Evolutionary conservation across 2,113 vertebrate species (phyloP).

Genomic region (Salvelinus fontinalis): DNA sequence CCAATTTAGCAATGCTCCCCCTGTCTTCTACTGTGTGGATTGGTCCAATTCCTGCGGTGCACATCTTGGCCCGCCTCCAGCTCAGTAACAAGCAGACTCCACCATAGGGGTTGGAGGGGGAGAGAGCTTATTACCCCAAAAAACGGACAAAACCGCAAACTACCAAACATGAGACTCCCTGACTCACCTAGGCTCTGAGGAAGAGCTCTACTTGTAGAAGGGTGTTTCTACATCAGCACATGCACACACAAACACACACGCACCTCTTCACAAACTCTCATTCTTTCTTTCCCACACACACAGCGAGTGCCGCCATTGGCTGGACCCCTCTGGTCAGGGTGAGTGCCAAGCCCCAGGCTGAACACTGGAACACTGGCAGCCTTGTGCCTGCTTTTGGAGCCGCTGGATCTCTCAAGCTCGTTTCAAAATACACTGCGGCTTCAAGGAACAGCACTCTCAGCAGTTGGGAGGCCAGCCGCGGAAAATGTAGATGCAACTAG

Average conservation of each 20-base stretch:
- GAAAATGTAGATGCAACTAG: constrained; percentile 75
- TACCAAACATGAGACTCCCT: constrained; percentile 35
- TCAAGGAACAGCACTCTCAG: constrained; percentile 80
- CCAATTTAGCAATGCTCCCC: constrained; percentile 60
- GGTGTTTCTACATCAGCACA: constrained; percentile 31
- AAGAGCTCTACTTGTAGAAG: constrained; percentile 39
- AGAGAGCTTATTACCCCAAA: constrained; percentile 51
- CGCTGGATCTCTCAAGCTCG: constrained; percentile 71
- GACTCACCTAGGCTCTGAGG: constrained; percentile 59
- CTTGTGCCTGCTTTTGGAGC: constrained; percentile 73
- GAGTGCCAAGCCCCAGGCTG: constrained; percentile 70
- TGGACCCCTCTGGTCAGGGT: constrained; percentile 68
- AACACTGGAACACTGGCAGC: constrained; percentile 70
- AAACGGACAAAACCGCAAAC: constrained; percentile 48
- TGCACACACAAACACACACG: not conserved
- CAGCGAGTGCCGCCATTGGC: constrained; percentile 55
- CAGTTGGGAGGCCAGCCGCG: constrained; percentile 73
- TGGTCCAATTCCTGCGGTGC: constrained; percentile 49
- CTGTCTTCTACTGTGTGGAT: constrained; percentile 62
- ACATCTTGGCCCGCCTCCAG: constrained; percentile 63
- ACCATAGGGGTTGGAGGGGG: constrained; percentile 33
- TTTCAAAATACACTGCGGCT: constrained; percentile 80
- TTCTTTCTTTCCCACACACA: constrained; percentile 21
- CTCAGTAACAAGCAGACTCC: constrained; percentile 48
- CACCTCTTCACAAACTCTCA: not conserved